phyloP scores from a whole-genome alignment of 1,140 invertebrate species.

The Bombus sibiricus region DNA sequence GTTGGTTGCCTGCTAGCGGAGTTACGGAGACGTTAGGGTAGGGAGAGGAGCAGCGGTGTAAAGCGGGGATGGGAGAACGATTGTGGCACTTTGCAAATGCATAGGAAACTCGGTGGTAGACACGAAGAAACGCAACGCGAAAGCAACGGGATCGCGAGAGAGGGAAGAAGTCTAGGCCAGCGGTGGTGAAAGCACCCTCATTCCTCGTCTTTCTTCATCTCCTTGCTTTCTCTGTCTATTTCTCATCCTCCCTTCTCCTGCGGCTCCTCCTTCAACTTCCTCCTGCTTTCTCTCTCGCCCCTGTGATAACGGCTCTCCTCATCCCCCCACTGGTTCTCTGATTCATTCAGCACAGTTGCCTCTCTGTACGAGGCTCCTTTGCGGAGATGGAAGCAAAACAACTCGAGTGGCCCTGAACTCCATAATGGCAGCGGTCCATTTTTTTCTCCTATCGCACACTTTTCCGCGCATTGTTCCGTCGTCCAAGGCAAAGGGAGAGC shows the following conservation, averaged over 20 bases:
- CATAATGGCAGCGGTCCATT: constrained; percentile 72
- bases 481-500: constrained; percentile 10
- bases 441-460: constrained; percentile 70
- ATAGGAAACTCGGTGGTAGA: constrained; percentile 53
- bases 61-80: constrained; percentile 32
- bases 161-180: constrained; percentile 66
- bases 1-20: neutral
- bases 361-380: constrained; percentile 70
- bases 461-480: constrained; percentile 70
- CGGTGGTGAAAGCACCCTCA: constrained; percentile 67
- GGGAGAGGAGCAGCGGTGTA: neutral
- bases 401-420: constrained; percentile 72
- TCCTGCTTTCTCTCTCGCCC: neutral
- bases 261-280: constrained; percentile 25
- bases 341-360: constrained; percentile 71
- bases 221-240: constrained; percentile 45
- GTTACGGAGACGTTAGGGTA: constrained; percentile 1
- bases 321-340: constrained; percentile 44
- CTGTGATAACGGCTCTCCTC: neutral
- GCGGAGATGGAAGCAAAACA: constrained; percentile 71
- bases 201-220: constrained; percentile 13
- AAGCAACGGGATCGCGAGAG: constrained; percentile 48
- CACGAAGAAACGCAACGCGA: constrained; percentile 60
- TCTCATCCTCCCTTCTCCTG: constrained; percentile 38
- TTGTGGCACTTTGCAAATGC: constrained; percentile 63